Evolutionary conservation across 2,113 vertebrate genomes (phyloP), one percentile per base, ranked within the genome.

Genomic region (Lagopus muta): DNA sequence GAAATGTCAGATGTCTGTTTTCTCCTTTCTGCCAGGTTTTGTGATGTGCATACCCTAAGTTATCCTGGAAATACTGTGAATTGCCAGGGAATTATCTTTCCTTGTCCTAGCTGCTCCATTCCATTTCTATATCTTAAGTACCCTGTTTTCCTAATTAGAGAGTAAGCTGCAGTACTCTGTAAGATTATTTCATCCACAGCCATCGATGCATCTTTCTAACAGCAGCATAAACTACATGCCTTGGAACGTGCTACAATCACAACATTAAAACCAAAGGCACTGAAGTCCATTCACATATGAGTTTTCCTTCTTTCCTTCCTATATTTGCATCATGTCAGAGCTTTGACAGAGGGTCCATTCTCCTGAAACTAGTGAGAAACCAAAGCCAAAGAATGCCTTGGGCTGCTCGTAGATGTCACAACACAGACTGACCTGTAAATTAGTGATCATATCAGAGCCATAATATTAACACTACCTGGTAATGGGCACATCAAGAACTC

Each of bases 241-340:
- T 7, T 54, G 40, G 88, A 86, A 67, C 15, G 5, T 36, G 30
- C 34, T 43, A 6, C 21, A 22, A 10, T 43, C 28, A 14, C 24
- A 43, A 61, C 7, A 18, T 81, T 69, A 78, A 81, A n/a, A 34
- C 18, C 25, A 54, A 83, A 80, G 24, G 54, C 0, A 0, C 11
- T 8, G 1, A 73, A 70, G 17, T 69, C 40, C 61, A 43, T 77
- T 62, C 50, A 50, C 36, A 10, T 42, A 8, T 0, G 0, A 24
- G 21, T 24, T 90, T 86, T 91, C 42, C 65, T 67, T 32, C 16
- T 71, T 58, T 92, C 12, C 27, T 72, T 79, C 38, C 74, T 14
- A 1, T 50, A 14, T 73, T 52, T 75, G 32, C 45, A 42, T 42
- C 22, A 19, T 58, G 52, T 15, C 58, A 61, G 21, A 48, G 8